Evolutionary conservation across 2,113 vertebrate species (phyloP).

Genomic region (Rhinolophus ferrumequinum): DNA sequence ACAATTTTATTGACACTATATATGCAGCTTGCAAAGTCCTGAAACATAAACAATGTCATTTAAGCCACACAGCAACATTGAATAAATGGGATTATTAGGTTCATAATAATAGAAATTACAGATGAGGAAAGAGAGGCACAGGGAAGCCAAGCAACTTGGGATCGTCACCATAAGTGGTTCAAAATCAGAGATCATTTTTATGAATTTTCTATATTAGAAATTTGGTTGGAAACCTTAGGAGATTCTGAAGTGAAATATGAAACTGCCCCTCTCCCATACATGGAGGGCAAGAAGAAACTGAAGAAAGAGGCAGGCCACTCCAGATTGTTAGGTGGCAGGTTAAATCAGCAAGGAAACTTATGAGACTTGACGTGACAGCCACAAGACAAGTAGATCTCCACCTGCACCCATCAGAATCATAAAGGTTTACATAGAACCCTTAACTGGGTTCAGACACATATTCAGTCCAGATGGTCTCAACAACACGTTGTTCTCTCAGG

Average conservation of each 20-base stretch:
- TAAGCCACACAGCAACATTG: not conserved
- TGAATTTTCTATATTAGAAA: not conserved
- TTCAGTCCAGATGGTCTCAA: not conserved
- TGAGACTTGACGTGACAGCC: not conserved
- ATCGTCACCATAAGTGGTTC: not conserved
- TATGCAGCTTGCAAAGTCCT: not conserved
- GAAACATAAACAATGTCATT: conserved; percentile 9
- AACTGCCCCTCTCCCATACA: not conserved
- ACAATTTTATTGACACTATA: not conserved
- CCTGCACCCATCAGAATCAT: not conserved
- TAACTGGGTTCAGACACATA: not conserved
- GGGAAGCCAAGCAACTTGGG: not conserved
- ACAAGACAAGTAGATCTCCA: not conserved
- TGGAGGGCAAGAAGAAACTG: not conserved
- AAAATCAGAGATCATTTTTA: not conserved
- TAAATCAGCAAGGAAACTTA: not conserved
- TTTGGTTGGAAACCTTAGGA: not conserved
- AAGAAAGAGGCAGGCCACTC: not conserved
- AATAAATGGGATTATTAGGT: not conserved
- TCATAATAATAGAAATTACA: not conserved
- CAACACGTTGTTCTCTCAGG: not conserved
- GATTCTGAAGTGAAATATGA: not conserved
- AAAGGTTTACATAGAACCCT: not conserved
- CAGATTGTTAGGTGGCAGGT: not conserved
- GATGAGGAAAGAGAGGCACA: not conserved